Evolutionary conservation across 2,888 invertebrate genomes (phyloP).

Genomic region (Synanthedon vespiformis): DNA sequence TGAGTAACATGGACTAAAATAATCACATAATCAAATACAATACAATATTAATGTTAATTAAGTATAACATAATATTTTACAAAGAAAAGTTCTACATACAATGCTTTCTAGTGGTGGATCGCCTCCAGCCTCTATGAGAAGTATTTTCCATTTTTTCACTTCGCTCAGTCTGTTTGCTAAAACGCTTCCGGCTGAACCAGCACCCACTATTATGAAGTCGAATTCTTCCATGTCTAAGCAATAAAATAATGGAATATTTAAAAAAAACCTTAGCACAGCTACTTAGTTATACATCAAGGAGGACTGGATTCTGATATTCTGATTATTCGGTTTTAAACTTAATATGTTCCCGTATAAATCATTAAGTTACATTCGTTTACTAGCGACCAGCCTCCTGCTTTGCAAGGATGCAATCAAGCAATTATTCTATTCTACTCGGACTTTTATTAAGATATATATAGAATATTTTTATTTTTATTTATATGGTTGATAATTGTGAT

Average conservation of each 20-base stretch:
- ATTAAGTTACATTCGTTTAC: too few species aligned
- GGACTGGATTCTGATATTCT: too few species aligned
- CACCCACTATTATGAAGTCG: conserved; percentile 29
- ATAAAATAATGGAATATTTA: conserved; percentile 1
- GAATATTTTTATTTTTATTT: too few species aligned
- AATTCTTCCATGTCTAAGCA: conserved; percentile 18
- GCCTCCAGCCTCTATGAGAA: conserved; percentile 25
- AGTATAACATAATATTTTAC: background rate
- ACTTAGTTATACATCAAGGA: background rate
- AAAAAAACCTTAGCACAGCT: background rate
- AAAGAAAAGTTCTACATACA: conserved; percentile 10
- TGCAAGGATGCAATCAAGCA: too few species aligned
- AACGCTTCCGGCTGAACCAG: conserved; percentile 27
- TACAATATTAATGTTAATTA: too few species aligned
- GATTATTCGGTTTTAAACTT: too few species aligned
- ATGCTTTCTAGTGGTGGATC: conserved; percentile 19
- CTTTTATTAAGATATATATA: too few species aligned
- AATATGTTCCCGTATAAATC: too few species aligned
- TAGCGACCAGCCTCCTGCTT: too few species aligned
- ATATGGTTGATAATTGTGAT: too few species aligned
- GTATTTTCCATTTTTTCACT: conserved; percentile 18
- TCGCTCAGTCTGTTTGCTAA: conserved; percentile 27
- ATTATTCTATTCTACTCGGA: too few species aligned
- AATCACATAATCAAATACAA: background rate
- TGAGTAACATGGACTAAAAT: background rate